phyloP scores from a whole-genome alignment of 2,888 invertebrate species.

The Pogonocherus hispidulus region DNA sequence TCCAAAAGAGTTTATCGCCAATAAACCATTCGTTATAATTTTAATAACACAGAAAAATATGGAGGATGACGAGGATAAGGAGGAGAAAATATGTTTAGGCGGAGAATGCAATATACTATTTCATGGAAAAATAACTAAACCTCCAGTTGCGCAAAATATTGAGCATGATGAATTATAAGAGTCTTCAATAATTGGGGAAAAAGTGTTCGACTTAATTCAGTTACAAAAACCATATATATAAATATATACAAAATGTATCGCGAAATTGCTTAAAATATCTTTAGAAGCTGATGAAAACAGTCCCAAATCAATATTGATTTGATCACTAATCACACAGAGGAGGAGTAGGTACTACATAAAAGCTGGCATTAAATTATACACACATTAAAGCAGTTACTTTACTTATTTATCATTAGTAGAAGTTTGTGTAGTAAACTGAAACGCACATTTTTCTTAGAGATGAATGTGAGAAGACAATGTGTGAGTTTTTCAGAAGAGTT shows the following conservation, averaged over 20 bases:
- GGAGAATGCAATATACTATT: not conserved
- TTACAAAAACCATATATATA: too few species aligned
- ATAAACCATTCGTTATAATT: slow-evolving; percentile 3
- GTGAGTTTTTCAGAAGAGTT: not conserved
- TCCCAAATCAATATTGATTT: not conserved
- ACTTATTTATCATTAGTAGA: too few species aligned
- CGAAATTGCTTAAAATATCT: too few species aligned
- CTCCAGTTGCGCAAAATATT: not conserved
- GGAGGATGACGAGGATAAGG: not conserved
- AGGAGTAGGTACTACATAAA: too few species aligned
- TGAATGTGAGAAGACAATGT: not conserved
- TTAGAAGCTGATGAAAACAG: not conserved
- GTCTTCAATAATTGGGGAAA: too few species aligned
- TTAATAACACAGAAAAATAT: not conserved
- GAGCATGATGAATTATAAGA: not conserved
- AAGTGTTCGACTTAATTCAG: too few species aligned
- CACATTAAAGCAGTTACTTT: too few species aligned
- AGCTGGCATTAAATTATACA: too few species aligned
- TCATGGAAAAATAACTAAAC: slow-evolving; percentile 1
- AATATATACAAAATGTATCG: too few species aligned
- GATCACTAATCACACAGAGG: too few species aligned
- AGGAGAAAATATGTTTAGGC: too few species aligned
- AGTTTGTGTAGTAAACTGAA: not conserved
- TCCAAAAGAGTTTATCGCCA: not conserved
- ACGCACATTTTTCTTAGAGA: not conserved